Percentiles rank a stretch among this genome's conserved stretches.
Evolutionary conservation across 2,797 vertebrate genomes (phyloP).

Genomic region (Staurois parvus): DNA sequence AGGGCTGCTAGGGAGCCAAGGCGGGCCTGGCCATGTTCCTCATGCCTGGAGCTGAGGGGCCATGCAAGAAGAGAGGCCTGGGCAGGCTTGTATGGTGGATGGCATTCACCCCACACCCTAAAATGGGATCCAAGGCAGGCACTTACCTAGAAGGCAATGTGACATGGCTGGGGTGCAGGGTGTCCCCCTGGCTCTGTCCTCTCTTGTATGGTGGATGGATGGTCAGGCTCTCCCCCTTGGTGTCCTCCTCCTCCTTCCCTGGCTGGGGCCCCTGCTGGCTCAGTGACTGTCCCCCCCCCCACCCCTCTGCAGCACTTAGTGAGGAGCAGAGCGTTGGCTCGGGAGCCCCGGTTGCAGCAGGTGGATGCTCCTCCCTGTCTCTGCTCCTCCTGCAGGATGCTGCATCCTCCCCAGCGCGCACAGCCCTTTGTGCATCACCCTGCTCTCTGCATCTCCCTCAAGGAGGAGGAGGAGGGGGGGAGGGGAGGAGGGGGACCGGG

Average conservation of each 20-base stretch:
- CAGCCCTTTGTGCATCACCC: constrained; percentile 60
- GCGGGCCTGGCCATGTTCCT: constrained; percentile 21
- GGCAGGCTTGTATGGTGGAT: neutral
- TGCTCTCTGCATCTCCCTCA: constrained; percentile 53
- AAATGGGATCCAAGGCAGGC: neutral
- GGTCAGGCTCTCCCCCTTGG: neutral
- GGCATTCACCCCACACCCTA: neutral
- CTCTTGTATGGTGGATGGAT: constrained; percentile 9
- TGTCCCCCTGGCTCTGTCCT: neutral
- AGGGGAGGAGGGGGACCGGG: neutral
- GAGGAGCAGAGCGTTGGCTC: constrained; percentile 39
- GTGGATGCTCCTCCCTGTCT: constrained; percentile 62
- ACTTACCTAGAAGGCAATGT: constrained; percentile 48
- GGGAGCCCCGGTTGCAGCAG: constrained; percentile 59
- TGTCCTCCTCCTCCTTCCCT: constrained; percentile 36
- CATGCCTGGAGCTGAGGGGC: neutral
- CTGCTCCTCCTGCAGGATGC: constrained; percentile 61
- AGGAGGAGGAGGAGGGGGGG: neutral
- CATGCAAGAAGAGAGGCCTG: constrained; percentile 26
- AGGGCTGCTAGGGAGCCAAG: neutral
- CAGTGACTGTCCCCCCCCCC: constrained; percentile 21
- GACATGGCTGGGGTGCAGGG: constrained; percentile 20
- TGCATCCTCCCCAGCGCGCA: constrained; percentile 58
- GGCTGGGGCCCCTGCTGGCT: constrained; percentile 16
- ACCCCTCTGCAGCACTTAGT: constrained; percentile 43